Evolutionary conservation across 2,888 invertebrate species (phyloP), one percentile per base, ranked within the genome.

Genomic region (Emmelina monodactyla): DNA sequence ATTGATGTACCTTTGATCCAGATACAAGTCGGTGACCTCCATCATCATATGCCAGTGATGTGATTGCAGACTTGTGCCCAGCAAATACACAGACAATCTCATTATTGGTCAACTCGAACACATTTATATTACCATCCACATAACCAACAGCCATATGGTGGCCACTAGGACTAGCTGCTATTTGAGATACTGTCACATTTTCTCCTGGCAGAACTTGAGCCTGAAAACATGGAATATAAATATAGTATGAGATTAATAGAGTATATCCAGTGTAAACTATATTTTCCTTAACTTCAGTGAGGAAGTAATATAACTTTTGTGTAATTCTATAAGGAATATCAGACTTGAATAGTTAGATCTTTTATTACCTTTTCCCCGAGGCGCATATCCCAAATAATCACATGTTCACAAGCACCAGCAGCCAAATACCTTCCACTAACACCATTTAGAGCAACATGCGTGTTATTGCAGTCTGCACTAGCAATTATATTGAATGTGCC

Each of bases 361-460:
- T 28, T 28, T 11, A 28, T 54, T 66, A 91, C 89, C 82, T 89
- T 91, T 65, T 92, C 89, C 28, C 89, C 88, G 5, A 92, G 86
- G 58, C 92, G 85, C 60, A 97, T 83, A 78, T 98, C 97, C 95
- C 97, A 98, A 54, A 98, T 84, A 53, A 91, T 85, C 40, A 96
- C 89, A 83, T 94, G 89, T 80, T 98, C 97, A 57, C 94, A 92
- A 6, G 94, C 94, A 34, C 92, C 94, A n/a, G 90, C 89, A 29
- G 94, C 96, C 32, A 94, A 85, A 68, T 87, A 94, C 60, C 93
- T 84, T 29, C 93, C 92, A 57, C 89, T 88, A 42, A 87, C 85
- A 32, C 87, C 88, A 50, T 89, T 85, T 38, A 89, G 72, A 25
- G 89, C 86, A 1, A 96, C 85, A 65, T 93, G 94, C 35, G 85